Base-by-base conservation (phyloP, 2,113 vertebrate species). In the Ptilonorhynchus violaceus region DNA sequence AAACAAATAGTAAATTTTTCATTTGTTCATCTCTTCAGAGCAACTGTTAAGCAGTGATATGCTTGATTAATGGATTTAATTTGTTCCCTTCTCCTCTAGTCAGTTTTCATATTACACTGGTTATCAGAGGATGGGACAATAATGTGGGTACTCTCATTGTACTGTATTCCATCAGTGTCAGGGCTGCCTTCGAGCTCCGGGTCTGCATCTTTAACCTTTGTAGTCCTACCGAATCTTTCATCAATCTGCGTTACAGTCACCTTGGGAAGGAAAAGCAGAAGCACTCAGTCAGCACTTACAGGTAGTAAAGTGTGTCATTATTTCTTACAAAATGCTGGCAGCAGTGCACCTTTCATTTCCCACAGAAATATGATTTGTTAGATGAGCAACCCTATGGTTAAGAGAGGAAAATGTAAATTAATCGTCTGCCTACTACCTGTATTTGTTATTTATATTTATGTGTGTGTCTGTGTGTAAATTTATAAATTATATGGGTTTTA, bases 1-100 rank as follows among this genome's bases (percentile, higher is more conserved):
- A 98, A 97, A 97, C 96, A 98, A 98, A 97, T 94, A 98, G 97
- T 97, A 97, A 97, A 98, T 98, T 98, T 98, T 98, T 98, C 98
- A 98, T 98, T 98, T 98, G 96, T 97, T 98, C 96, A 53, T 97
- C 97, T 98, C 95, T 96, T 97, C 94, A 89, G 93, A 98, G 92
- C 97, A 97, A 98, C 97, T 98, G 98, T 96, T 98, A 98, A 98
- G 97, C 87, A 85, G 96, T 98, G 98, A 98, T 98, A 98, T 97
- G 98, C 97, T 98, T 98, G 98, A 98, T 98, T 98, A 98, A 98
- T 98, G 98, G 98, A 98, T 98, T 98, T 98, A 98, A 98, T 98
- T 98, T 98, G 98, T 97, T 97, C 95, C 91, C 87, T 98, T 98
- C 97, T 98, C 96, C 98, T 97, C 92, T 91, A 98, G 98, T 98